Evolutionary conservation across 2,113 vertebrate genomes (phyloP).

Genomic region (Corydoras maculifer): DNA sequence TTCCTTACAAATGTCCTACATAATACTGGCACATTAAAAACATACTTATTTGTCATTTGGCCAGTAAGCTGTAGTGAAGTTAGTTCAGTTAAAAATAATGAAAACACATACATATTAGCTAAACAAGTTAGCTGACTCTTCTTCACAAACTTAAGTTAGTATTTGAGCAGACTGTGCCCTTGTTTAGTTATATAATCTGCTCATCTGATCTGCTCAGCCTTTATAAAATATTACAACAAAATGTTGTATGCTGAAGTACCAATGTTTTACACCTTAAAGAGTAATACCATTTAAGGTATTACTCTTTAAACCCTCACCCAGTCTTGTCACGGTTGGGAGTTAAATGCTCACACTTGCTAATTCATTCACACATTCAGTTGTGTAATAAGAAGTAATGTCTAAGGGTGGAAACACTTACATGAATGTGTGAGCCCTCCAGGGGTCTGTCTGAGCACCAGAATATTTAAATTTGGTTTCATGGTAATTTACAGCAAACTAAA

Average conservation of each 20-base stretch:
- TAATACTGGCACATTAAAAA: not conserved
- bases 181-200: not conserved
- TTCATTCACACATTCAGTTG: not conserved
- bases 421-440: slow-evolving; percentile 22
- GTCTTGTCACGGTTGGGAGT: not conserved
- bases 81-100: not conserved
- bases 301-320: not conserved
- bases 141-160: not conserved
- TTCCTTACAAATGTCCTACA: slow-evolving; percentile 7
- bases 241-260: not conserved
- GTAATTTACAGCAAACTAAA: not conserved
- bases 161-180: not conserved
- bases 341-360: slow-evolving; percentile 32
- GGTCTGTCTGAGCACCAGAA: slow-evolving; percentile 11
- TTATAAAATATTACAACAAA: not conserved
- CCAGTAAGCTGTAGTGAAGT: not conserved
- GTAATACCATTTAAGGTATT: not conserved
- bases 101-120: too few relatives aligned
- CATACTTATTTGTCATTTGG: not conserved
- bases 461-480: slow-evolving; percentile 12
- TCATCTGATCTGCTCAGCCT: not conserved
- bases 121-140: too few relatives aligned
- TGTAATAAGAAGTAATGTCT: slow-evolving; percentile 14
- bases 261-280: not conserved
- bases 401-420: not conserved